Base-by-base conservation (phyloP, 2,797 vertebrate species). In the Decapterus maruadsi region DNA sequence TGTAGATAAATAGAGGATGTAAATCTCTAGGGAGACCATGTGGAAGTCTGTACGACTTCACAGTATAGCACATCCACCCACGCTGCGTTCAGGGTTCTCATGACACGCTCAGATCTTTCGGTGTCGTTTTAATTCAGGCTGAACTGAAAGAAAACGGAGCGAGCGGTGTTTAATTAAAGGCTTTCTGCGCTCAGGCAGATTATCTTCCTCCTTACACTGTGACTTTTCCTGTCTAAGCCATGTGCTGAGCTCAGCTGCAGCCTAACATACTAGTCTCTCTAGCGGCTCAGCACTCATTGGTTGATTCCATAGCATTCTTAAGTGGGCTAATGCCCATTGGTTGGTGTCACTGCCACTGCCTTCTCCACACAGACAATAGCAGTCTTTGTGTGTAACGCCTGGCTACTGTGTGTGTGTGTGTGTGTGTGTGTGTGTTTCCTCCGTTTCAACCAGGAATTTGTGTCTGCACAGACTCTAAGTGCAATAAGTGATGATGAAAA, bases 281-380 rank as follows among this genome's bases (percentile, higher is more conserved):
- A n/a, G 42, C 16, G 20, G 77, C 68, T 78, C 46, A 66, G 75
- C 12, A 19, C 26, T 68, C 83, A 86, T 80, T 87, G 85, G 87
- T 80, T 59, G 55, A 81, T 75, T 81, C 81, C 57, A 66, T 42
- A 81, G 78, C 83, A 82, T 87, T 90, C 70, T 87, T 76, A 89
- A 84, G 80, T 79, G 87, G 83, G 75, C 84, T 77, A 78, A 89
- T 75, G 81, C 75, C 76, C 80, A 89, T 90, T 92, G 87, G 91
- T 89, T 90, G 85, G 85, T 81, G 79, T 83, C 90, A 86, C 71
- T 69, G 84, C 83, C 75, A 73, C 82, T 78, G 88, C 89, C 79
- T 84, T 88, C 87, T 88, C 81, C 71, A 79, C 73, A 78, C 62
- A 87, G 64, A 94, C 92, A 94, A 93, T 85, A 81, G 80, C 38